Base-by-base conservation (phyloP, 2,113 vertebrate species). In the Chaetops frenatus region DNA sequence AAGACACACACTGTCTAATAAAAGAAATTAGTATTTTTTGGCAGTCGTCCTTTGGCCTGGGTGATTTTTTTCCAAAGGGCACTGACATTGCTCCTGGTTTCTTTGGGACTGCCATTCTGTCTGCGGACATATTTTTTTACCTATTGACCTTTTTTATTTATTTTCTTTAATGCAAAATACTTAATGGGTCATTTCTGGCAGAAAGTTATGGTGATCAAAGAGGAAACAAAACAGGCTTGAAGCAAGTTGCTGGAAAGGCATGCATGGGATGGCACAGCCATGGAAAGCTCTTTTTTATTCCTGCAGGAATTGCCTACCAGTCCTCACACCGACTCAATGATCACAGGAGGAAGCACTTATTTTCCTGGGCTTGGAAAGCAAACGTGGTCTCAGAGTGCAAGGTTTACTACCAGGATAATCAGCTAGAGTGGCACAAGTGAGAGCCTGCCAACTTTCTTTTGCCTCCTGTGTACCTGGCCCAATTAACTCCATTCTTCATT, bases 401-500 rank as follows among this genome's bases (percentile, higher is more conserved):
- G 85, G 90, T 93, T 95, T 93, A 36, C 74, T 66, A 91, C 54
- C 67, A 85, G 74, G 69, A 54, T 87, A 94, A 95, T 91, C 85
- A 82, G 74, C 62, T 82, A 51, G 45, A 92, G 58, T 89, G 82
- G 70, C 2, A 0, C 5, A 15, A 93, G 56, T 0, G 3, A 84
- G n/a, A 0, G 2, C 0, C 2, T 92, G 89, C 94, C 93, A 92
- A 31, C 53, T 80, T 80, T 86, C 71, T 58, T 72, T 69, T 13
- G 24, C 90, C 67, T 91, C 54, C 62, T 47, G 70, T 50, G 54
- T 93, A 77, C 70, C 70, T 77, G 62, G 85, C 58, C 81, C 78
- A 91, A 95, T 95, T 94, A 96, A 86, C 33, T 95, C 66, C 66
- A 58, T 95, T 94, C 78, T 88, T 81, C 51, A 35, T 51, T 92